Evolutionary conservation across 1,140 invertebrate species (phyloP), one percentile per base, ranked within the genome.

Genomic region (Thalassaphorura encarpata): DNA sequence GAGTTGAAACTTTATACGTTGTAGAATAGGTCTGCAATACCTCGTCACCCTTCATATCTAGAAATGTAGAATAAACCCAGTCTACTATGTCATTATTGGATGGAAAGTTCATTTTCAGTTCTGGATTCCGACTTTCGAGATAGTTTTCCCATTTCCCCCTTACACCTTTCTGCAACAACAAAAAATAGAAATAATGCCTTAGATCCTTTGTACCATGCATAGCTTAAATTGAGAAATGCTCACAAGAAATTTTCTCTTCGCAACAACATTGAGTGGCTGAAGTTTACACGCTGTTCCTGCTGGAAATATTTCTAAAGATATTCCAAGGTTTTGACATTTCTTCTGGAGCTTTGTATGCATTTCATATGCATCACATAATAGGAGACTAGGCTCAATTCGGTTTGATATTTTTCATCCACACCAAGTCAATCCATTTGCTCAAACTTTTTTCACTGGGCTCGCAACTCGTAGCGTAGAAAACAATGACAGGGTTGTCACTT

Each of bases 251-350:
- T 28, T 26, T 0, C 29, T 31, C 28, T 41, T 55, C 3, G 49
- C 31, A 24, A 33, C 21, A 13, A 56, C 27, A 27, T 65, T 58
- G 2, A 65, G 41, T 1, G 63, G 63, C 33, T 65, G 61, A 13
- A 65, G 29, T 45, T 61, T 65, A 3, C 46, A 53, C 13, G 56
- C 50, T 33, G 56, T 60, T 18, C 63, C 63, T 13, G 47, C 42
- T 19, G 63, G 61, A 33, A 65, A 49, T 8, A 63, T 31, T 0
- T 24, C 29, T 31, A 8, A 42, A 33, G 45, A 13, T 52, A 39
- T 21, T 53, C 36, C 19, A 23, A n/a, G 6, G 2, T 18, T 16
- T 45, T 54, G 28, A 27, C 46, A 19, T 55, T 45, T 46, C 24
- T 42, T 2, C 46, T 36, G 1, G 6, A 41, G 28, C 16, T 39